Conservation (phyloP, 1,140 invertebrate genomes). For the Pseudomyrmex gracilis region DNA sequence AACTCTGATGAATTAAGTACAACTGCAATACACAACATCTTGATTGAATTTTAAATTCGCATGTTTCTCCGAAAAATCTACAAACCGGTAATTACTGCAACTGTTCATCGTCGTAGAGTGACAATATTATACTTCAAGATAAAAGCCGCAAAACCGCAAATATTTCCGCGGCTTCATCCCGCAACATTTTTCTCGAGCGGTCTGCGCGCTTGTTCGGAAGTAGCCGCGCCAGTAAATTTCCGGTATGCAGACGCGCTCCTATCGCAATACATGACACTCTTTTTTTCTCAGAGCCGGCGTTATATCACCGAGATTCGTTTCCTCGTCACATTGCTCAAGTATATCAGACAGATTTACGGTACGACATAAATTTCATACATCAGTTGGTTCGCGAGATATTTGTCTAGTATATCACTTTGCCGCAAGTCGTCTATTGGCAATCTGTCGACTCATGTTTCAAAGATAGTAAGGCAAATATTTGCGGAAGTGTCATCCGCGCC, state of each 20-base stretch:
- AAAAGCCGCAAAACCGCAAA: conserved; percentile 12
- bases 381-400: conserved; percentile 34
- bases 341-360: conserved; percentile 61
- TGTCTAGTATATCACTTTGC: neutral
- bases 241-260: conserved; percentile 12
- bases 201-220: neutral
- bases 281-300: conserved; percentile 3
- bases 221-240: conserved; percentile 53
- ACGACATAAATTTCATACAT: conserved; percentile 58
- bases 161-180: conserved; percentile 27
- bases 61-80: conserved; percentile 11
- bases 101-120: neutral
- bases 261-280: conserved; percentile 23
- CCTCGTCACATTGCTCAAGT: conserved; percentile 59
- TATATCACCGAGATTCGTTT: conserved; percentile 51
- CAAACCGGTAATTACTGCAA: conserved; percentile 28
- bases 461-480: conserved; percentile 20
- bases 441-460: neutral
- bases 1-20: neutral
- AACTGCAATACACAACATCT: neutral
- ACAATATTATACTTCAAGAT: neutral
- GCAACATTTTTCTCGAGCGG: conserved; percentile 47
- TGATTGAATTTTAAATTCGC: conserved; percentile 25
- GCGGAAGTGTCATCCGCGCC: neutral
- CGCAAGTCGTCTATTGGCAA: conserved; percentile 23